Percentiles rank a stretch among this genome's conserved stretches.
Evolutionary conservation across 2,888 invertebrate species (phyloP).

Genomic region (Pinctada fucata): DNA sequence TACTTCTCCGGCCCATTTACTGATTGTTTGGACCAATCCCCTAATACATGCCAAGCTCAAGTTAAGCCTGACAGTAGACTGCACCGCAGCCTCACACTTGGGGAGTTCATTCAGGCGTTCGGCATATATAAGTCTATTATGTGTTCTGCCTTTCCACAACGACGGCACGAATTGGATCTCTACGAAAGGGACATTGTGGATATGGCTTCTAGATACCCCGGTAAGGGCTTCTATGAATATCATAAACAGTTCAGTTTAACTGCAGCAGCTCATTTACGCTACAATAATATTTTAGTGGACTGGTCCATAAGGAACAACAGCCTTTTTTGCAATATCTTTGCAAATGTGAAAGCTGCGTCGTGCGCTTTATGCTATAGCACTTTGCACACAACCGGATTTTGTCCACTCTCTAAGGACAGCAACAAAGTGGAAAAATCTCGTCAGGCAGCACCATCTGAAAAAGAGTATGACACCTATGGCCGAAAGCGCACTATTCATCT

Average conservation of each 20-base stretch:
- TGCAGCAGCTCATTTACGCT: no score
- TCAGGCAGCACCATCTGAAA: neutral
- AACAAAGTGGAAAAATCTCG: no score
- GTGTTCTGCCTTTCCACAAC: slow-evolving; percentile 13
- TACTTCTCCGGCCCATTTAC: neutral
- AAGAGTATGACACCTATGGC: slow-evolving; percentile 24
- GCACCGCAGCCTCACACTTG: neutral
- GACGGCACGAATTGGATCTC: slow-evolving; percentile 29
- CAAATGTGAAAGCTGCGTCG: slow-evolving; percentile 8
- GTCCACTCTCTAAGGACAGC: no score
- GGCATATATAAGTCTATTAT: slow-evolving; percentile 35
- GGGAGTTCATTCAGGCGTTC: slow-evolving; percentile 32
- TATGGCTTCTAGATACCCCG: slow-evolving; percentile 33
- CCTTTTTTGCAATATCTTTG: slow-evolving; percentile 27
- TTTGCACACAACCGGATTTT: no score
- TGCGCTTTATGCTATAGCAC: slow-evolving; percentile 11
- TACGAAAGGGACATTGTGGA: slow-evolving; percentile 35
- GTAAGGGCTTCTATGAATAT: slow-evolving; percentile 37
- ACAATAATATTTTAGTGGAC: no score
- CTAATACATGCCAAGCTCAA: neutral
- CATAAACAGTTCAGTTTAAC: slow-evolving; percentile 24
- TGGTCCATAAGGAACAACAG: no score
- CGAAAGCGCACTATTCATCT: neutral
- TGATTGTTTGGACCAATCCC: neutral
- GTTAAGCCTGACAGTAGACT: slow-evolving; percentile 8